Base-by-base conservation (phyloP, 2,797 vertebrate genomes). In the Neosilurus mollespiculum region DNA sequence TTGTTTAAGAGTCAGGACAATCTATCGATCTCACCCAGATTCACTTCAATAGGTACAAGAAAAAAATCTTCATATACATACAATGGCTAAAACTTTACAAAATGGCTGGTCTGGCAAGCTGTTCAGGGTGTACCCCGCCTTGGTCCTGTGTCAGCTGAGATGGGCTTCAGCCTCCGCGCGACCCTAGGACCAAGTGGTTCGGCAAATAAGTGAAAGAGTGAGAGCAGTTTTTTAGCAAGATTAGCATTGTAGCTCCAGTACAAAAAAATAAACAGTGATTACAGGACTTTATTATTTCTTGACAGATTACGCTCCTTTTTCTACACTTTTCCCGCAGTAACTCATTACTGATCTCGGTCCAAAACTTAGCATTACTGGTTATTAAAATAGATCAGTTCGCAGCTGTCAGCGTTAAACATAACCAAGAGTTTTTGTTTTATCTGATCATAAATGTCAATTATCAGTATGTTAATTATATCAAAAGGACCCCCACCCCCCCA, bases 391-490 rank as follows among this genome's bases (percentile, higher is more conserved):
- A 24, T 24, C 37, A 6, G n/a, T 30, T 64, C 4, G 30, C 26
- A 37, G 54, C 18, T 58, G 54, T 62, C 26, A 37, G 58, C 56
- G 37, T 61, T 56, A 61, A 37, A 37, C 11, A 14, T 10, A 76
- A 59, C 14, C 3, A 24, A 62, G 43, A 77, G 9, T 9, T 1
- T 9, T n/a, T 34, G 1, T 16, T 10, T 64, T 61, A 24, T 51
- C 37, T 2, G 15, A 49, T 16, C 9, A 79, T 12, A 22, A 67
- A 53, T 43, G n/a, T 65, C 77, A 84, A 43, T 43, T 43, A 8
- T 43, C 43, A 43, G 8, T 43, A 43, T 43, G 53, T 73, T 54
- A 87, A 81, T 77, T 69, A 43, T 51, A 67, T 70, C 18, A 30
- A 30, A 30, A 30, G 30, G 30, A 30, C 30, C 12, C 64, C 89